Conservation (phyloP, 2,113 vertebrate genomes). For the Thunnus thynnus region DNA sequence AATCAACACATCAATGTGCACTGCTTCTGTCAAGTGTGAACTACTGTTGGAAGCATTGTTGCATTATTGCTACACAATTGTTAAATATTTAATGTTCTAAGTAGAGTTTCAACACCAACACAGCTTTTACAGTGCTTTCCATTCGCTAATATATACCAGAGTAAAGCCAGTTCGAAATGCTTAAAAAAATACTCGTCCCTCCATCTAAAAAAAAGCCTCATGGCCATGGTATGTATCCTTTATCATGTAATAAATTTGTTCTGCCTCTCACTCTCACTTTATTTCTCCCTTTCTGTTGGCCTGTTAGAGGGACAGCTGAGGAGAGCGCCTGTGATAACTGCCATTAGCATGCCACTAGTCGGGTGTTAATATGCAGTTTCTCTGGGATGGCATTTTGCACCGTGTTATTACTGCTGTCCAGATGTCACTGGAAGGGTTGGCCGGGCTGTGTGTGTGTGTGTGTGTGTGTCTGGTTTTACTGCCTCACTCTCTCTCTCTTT, state of each 20-base stretch:
- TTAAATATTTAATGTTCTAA: neutral
- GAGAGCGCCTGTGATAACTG: constrained; percentile 77
- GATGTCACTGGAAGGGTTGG: constrained; percentile 80
- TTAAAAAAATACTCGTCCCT: neutral
- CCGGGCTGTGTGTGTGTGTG: neutral
- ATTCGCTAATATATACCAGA: neutral
- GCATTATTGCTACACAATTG: no score
- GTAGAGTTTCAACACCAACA: neutral
- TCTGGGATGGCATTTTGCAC: constrained; percentile 80
- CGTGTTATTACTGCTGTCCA: constrained; percentile 84
- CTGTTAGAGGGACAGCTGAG: constrained; percentile 69
- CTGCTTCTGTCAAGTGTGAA: neutral
- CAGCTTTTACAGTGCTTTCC: neutral
- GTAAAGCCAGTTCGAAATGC: constrained; percentile 1
- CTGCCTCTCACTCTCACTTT: constrained; percentile 33
- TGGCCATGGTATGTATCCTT: neutral
- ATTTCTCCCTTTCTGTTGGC: constrained; percentile 38
- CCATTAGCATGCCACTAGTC: constrained; percentile 84
- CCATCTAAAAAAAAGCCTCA: neutral
- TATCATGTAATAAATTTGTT: constrained; percentile 30
- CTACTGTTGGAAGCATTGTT: no score
- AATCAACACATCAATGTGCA: neutral
- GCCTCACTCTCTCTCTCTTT: constrained; percentile 23
- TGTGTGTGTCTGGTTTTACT: constrained; percentile 32
- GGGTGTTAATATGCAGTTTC: constrained; percentile 84